These are phyloP conservation scores for Acrossocheilus fasciatus DNA, from an alignment of 2,797 vertebrate species.

Conservation along the genomic window DNA sequence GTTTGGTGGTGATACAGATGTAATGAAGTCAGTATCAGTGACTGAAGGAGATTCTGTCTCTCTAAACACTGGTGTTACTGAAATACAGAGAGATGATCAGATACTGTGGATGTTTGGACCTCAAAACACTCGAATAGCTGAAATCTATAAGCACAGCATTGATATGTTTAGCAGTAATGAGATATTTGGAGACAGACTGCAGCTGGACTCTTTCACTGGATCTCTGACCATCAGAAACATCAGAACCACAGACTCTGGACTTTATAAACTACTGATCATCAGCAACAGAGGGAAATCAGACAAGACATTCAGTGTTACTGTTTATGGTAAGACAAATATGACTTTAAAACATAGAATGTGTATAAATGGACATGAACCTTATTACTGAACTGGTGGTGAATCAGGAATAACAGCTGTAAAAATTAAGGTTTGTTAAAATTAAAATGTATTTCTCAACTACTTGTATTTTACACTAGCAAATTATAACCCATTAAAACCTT, in stretches of 20 bases:
- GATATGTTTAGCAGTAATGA: background rate
- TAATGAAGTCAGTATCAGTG: slow-evolving; percentile 11
- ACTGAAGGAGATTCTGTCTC: background rate
- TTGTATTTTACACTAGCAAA: no score
- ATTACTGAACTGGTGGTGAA: no score
- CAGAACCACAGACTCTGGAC: background rate
- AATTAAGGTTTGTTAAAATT: no score
- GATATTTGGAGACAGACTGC: background rate
- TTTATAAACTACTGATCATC: accelerated
- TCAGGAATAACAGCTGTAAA: no score
- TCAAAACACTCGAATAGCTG: background rate
- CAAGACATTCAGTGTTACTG: background rate
- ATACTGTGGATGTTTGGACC: slow-evolving; percentile 30
- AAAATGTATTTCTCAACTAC: no score
- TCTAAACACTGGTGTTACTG: background rate
- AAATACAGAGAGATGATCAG: background rate
- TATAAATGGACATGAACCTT: no score
- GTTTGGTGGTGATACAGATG: background rate
- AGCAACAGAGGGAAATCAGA: accelerated
- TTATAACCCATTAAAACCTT: no score
- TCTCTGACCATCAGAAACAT: slow-evolving; percentile 31
- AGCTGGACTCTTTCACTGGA: background rate
- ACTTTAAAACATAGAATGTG: background rate
- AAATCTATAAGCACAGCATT: accelerated
- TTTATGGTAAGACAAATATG: background rate